Percentiles rank a stretch among this genome's conserved stretches.
These are phyloP conservation scores for Melitaea cinxia DNA, from an alignment of 1,140 invertebrate genomes.

Conservation along the genomic window DNA sequence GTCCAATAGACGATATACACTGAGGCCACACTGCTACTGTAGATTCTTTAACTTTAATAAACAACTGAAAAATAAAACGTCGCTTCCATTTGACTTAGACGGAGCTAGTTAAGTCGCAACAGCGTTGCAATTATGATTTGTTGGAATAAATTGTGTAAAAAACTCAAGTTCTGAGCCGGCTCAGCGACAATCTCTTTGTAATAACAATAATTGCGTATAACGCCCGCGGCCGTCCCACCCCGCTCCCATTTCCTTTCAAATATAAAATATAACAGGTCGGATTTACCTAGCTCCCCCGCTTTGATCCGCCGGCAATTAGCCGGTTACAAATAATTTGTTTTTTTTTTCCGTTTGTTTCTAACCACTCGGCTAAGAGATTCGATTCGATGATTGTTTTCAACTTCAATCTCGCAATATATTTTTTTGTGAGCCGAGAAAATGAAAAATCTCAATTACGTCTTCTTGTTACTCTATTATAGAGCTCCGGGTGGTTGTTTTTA, in stretches of 20 bases:
- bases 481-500: slow-evolving; percentile 19
- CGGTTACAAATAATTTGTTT: slow-evolving; percentile 74
- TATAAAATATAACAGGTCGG: slow-evolving; percentile 63
- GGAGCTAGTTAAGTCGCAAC: slow-evolving; percentile 32
- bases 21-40: too few relatives aligned
- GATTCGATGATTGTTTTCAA: slow-evolving; percentile 69
- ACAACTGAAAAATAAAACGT: too few relatives aligned
- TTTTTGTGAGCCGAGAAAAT: slow-evolving; percentile 43
- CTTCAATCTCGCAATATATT: slow-evolving; percentile 49
- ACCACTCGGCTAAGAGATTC: slow-evolving; percentile 64
- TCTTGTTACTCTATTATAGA: slow-evolving; percentile 20
- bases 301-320: slow-evolving; percentile 77
- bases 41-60: too few relatives aligned
- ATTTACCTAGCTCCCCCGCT: slow-evolving; percentile 67
- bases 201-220: slow-evolving; percentile 79
- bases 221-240: slow-evolving; percentile 60
- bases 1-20: too few relatives aligned
- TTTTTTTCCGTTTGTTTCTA: slow-evolving; percentile 63
- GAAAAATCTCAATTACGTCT: slow-evolving; percentile 50
- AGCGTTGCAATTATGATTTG: slow-evolving; percentile 58
- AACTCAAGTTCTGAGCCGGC: slow-evolving; percentile 69
- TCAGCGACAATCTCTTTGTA: slow-evolving; percentile 78
- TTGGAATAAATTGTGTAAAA: slow-evolving; percentile 66
- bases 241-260: slow-evolving; percentile 49
- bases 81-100: slow-evolving; percentile 26